These are phyloP conservation scores for Drosophila tani DNA, from an alignment of 1,140 invertebrate species.

Conservation along the genomic window DNA sequence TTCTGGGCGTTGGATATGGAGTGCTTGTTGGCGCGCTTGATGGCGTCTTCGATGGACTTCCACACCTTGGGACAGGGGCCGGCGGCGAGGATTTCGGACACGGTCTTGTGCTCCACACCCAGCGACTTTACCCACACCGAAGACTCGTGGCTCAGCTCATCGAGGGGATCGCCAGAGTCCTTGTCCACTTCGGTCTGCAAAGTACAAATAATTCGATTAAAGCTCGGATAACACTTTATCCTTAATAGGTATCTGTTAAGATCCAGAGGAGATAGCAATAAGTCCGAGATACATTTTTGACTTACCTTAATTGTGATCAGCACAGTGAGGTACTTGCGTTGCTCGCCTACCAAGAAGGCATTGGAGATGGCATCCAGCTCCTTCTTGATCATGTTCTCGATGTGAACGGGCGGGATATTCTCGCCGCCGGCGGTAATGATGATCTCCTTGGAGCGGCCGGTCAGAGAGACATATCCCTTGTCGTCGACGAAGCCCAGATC, in stretches of 20 bases:
- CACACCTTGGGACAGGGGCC: constrained; percentile 87
- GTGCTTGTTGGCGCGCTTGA: constrained; percentile 91
- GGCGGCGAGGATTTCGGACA: constrained; percentile 89
- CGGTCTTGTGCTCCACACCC: constrained; percentile 89
- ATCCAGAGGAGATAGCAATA: too few relatives aligned
- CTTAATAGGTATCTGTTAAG: too few relatives aligned
- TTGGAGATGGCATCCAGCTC: constrained; percentile 92
- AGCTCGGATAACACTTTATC: too few relatives aligned
- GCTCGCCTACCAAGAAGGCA: constrained; percentile 94
- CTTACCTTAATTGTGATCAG: constrained; percentile 93
- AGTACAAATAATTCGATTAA: neutral
- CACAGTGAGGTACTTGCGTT: constrained; percentile 93
- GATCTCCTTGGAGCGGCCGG: constrained; percentile 95
- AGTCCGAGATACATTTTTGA: neutral
- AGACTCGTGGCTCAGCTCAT: constrained; percentile 88
- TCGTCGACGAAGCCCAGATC: constrained; percentile 92
- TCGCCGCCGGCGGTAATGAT: constrained; percentile 97
- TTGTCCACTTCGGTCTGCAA: constrained; percentile 85
- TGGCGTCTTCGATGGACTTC: constrained; percentile 91
- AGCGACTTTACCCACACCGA: constrained; percentile 90
- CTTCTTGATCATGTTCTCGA: constrained; percentile 93
- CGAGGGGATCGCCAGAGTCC: constrained; percentile 89
- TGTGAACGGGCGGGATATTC: constrained; percentile 94
- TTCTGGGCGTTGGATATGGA: constrained; percentile 95
- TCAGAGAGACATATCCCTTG: constrained; percentile 92